Evolutionary conservation across 2,797 vertebrate species (phyloP).

Genomic region (Cyprinodon diabolis): DNA sequence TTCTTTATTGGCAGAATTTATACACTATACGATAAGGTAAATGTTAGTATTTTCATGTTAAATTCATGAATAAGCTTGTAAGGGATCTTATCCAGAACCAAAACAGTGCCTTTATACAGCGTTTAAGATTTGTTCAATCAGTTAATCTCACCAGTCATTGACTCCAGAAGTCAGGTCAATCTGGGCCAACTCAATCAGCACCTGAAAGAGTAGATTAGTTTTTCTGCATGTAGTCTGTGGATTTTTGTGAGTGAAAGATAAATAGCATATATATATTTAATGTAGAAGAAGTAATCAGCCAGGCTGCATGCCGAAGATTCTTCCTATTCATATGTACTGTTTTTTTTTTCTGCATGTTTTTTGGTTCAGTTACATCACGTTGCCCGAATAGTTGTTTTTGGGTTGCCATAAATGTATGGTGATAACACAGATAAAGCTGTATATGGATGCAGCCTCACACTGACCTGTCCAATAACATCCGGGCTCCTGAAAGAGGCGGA

Average conservation of each 20-base stretch:
- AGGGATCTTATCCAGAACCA: neutral
- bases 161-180: slow-evolving; percentile 82
- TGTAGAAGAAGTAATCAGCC: neutral
- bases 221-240: neutral
- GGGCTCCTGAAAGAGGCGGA: slow-evolving; percentile 86
- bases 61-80: neutral
- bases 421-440: neutral
- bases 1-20: neutral
- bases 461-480: slow-evolving; percentile 76
- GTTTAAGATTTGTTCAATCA: neutral
- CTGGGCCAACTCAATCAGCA: slow-evolving; percentile 84
- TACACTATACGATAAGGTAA: neutral
- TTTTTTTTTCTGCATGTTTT: neutral
- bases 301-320: neutral
- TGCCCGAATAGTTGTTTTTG: neutral
- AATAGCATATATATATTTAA: neutral
- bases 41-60: neutral
- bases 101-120: neutral
- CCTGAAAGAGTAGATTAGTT: slow-evolving; percentile 64
- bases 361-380: no score
- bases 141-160: slow-evolving; percentile 86
- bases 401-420: neutral
- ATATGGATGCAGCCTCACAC: slow-evolving; percentile 17
- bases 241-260: slow-evolving; percentile 10
- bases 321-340: neutral